phyloP scores from a whole-genome alignment of 2,797 vertebrate genomes.

The Ctenochaetus hawaiiensis region DNA sequence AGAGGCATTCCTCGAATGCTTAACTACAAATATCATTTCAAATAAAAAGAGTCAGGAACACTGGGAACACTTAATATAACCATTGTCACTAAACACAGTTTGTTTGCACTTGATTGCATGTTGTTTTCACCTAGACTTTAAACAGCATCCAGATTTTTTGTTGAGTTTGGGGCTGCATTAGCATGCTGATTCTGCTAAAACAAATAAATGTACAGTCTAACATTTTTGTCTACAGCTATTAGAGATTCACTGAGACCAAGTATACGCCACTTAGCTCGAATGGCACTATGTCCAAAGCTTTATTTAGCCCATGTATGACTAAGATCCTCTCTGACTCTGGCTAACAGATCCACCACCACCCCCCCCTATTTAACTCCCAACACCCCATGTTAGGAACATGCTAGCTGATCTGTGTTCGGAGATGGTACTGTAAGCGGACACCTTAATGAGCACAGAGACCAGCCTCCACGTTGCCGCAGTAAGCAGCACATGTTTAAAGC shows the following conservation, averaged over 20 bases:
- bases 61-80: too few species aligned
- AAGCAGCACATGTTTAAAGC: conserved; percentile 5
- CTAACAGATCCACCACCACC: conserved; percentile 31
- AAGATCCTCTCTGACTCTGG: conserved; percentile 56
- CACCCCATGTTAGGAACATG: conserved; percentile 57
- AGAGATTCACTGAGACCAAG: conserved; percentile 21
- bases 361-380: conserved; percentile 18
- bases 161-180: too few species aligned
- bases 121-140: too few species aligned
- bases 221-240: neutral
- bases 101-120: too few species aligned
- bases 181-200: neutral
- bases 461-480: neutral
- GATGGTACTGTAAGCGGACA: conserved; percentile 48
- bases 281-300: conserved; percentile 61
- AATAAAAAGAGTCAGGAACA: too few species aligned
- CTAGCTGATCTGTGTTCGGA: conserved; percentile 24
- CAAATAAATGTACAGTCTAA: neutral
- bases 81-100: too few species aligned
- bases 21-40: neutral
- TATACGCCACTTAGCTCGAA: conserved; percentile 37
- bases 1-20: neutral
- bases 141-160: too few species aligned
- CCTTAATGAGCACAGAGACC: conserved; percentile 10
- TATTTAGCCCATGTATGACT: conserved; percentile 73